Conservation (phyloP, 2,797 vertebrate species). For the Orestias chungarensis region DNA sequence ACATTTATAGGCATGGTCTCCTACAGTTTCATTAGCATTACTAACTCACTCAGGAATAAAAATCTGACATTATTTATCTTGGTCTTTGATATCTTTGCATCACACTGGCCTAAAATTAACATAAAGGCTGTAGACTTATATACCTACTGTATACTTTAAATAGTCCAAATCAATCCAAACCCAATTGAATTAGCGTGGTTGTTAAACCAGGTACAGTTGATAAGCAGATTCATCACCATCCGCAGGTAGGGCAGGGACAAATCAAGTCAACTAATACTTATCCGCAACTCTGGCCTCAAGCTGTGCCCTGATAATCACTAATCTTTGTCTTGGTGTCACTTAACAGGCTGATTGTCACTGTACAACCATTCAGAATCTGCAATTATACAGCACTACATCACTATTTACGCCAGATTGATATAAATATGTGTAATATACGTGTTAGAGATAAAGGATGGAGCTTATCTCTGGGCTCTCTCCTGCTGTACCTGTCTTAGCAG, state of each 20-base stretch:
- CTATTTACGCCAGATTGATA: slow-evolving; percentile 8
- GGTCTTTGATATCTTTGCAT: neutral
- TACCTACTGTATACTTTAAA: no score
- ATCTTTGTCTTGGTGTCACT: slow-evolving; percentile 4
- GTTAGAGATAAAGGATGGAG: neutral
- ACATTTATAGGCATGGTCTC: neutral
- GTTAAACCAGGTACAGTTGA: neutral
- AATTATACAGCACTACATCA: slow-evolving; percentile 1
- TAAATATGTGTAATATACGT: slow-evolving; percentile 1
- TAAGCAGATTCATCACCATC: neutral
- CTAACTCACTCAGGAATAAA: neutral
- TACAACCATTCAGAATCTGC: neutral
- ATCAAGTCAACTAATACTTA: neutral
- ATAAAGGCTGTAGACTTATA: neutral
- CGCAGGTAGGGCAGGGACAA: neutral
- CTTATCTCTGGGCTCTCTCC: neutral
- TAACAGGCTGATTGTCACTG: neutral
- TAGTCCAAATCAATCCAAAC: neutral
- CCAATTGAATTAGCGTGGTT: neutral
- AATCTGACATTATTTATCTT: neutral
- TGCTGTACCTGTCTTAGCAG: slow-evolving; percentile 2
- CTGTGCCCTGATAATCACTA: neutral
- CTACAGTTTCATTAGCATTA: neutral
- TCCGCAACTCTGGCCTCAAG: slow-evolving; percentile 8
- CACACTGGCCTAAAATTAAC: neutral